Base-by-base conservation (phyloP, 2,113 vertebrate genomes). In the Sturnira hondurensis region DNA sequence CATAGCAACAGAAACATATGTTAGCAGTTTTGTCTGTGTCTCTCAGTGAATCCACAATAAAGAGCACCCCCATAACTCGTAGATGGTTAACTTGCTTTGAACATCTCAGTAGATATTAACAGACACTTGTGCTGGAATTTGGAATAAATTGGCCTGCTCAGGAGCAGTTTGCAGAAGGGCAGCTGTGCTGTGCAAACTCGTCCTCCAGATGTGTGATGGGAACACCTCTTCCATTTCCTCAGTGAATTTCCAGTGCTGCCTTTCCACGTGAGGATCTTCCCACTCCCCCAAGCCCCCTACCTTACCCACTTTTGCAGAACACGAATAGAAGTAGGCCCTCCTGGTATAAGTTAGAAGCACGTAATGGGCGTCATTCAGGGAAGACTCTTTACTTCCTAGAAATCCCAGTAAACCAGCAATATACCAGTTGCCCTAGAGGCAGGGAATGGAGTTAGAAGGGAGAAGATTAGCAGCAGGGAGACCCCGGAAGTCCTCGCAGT, bases 1-100 rank as follows among this genome's bases (percentile, higher is more conserved):
- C 97, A 97, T 96, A 98, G 97, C 97, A 98, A 95, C 93, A 98
- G 97, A 98, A 98, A 98, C 98, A 97, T 96, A 96, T 98, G 98
- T 97, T 98, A 97, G 98, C 97, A 98, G 98, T 98, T 98, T 98
- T 86, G 96, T 96, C 97, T 95, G 45, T 97, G 96, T 96, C 98
- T 97, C 91, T 93, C 93, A 93, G 96, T 86, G 92, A 97, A 96
- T 94, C 3, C 19, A 81, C 94, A 93, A 89, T 88, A 94, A 5
- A 93, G 41, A 76, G 80, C 74, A 90, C 91, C 97, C 52, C 84
- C 94, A 83, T 70, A 93, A 97, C 97, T 22, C 87, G 97, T 95
- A 97, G 97, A 98, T 96, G 20, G 11, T 97, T 98, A 97, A 97
- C 96, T 94, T 89, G 89, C 96, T 98, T n/a, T 97, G 97, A 97